Evolutionary conservation across 1,140 invertebrate genomes (phyloP).

Genomic region (Chionoecetes opilio): DNA sequence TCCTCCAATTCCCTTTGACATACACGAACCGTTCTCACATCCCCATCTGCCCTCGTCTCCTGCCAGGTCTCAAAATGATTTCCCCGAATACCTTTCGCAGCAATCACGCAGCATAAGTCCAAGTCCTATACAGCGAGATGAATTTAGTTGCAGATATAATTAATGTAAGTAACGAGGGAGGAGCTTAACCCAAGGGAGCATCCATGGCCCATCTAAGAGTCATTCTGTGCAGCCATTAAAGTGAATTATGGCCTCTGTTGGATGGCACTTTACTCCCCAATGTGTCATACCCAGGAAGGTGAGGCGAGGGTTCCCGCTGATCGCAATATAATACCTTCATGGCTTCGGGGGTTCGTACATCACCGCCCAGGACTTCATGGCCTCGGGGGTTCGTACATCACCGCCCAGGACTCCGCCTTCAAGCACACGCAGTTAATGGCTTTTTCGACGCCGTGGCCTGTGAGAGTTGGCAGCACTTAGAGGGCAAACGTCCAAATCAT

Average conservation of each 20-base stretch:
- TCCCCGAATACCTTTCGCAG: background rate
- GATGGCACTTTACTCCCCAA: slow-evolving; percentile 6
- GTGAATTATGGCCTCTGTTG: background rate
- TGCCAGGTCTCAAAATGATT: background rate
- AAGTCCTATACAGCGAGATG: background rate
- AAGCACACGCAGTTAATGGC: no score
- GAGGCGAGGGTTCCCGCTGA: background rate
- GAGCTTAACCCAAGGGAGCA: background rate
- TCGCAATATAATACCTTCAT: no score
- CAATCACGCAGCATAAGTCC: slow-evolving; percentile 28
- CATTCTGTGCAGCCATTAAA: slow-evolving; percentile 3
- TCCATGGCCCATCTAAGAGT: background rate
- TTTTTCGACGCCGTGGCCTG: no score
- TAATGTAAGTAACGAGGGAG: background rate
- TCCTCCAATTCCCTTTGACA: no score
- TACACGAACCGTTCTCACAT: no score
- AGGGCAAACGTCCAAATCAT: no score
- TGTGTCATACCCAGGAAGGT: background rate
- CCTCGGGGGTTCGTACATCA: no score
- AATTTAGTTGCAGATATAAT: background rate
- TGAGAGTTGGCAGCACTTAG: no score
- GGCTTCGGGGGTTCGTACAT: no score
- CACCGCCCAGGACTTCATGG: no score
- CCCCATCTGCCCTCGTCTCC: background rate
- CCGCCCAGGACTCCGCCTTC: no score